Percentiles rank a stretch among this genome's conserved stretches.
phyloP scores from a whole-genome alignment of 2,888 invertebrate species.

The Galeruca laticollis region DNA sequence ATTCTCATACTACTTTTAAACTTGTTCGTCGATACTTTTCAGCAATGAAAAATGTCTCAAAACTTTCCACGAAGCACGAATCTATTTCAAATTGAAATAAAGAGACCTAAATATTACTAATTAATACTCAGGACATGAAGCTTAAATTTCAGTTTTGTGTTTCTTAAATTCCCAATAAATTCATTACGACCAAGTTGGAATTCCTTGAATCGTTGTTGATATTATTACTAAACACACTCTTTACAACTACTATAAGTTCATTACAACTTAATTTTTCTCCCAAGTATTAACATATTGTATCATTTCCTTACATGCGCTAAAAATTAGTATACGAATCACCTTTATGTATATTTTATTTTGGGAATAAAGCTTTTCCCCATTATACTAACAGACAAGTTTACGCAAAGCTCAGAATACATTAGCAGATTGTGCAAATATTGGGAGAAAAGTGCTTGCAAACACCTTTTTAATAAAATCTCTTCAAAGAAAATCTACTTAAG shows the following conservation, averaged over 20 bases:
- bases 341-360: too few relatives aligned
- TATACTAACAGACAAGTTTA: neutral
- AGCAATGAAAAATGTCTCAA: slow-evolving; percentile 1
- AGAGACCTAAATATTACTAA: neutral
- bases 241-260: too few relatives aligned
- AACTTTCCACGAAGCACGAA: neutral
- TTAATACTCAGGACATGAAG: neutral
- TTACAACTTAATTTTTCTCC: too few relatives aligned
- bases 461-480: slow-evolving; percentile 41
- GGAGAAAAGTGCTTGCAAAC: slow-evolving; percentile 34
- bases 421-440: slow-evolving; percentile 39
- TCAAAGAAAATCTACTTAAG: slow-evolving; percentile 41
- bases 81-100: neutral
- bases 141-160: too few relatives aligned
- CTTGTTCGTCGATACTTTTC: slow-evolving; percentile 20
- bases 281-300: too few relatives aligned
- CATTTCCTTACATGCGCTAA: too few relatives aligned
- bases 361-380: neutral
- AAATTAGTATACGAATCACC: too few relatives aligned
- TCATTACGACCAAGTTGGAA: too few relatives aligned
- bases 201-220: too few relatives aligned
- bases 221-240: too few relatives aligned
- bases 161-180: too few relatives aligned
- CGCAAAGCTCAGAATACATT: slow-evolving; percentile 39
- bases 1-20: slow-evolving; percentile 26